These are phyloP conservation scores for Spea bombifrons DNA, from an alignment of 2,113 vertebrate species.

Conservation along the genomic window DNA sequence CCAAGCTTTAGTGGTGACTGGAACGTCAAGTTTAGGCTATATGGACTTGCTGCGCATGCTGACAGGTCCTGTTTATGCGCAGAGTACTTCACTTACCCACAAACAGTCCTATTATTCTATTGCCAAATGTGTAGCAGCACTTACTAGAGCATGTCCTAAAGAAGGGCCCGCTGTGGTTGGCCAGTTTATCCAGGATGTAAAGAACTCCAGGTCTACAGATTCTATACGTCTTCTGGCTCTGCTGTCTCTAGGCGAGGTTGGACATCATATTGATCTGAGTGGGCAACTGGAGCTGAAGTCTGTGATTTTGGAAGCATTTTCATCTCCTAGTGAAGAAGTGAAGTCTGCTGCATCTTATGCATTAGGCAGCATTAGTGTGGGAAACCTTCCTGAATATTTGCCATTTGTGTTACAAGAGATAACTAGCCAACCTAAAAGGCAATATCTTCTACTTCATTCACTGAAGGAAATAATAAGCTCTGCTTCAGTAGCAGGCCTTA, in stretches of 20 bases:
- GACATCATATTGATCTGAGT: constrained; percentile 96
- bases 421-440: constrained; percentile 91
- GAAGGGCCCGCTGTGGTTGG: constrained; percentile 95
- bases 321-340: constrained; percentile 96
- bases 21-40: constrained; percentile 87
- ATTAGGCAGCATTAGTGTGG: constrained; percentile 93
- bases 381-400: constrained; percentile 96
- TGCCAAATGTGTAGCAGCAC: constrained; percentile 95
- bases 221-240: constrained; percentile 92
- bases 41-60: constrained; percentile 97
- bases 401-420: constrained; percentile 98
- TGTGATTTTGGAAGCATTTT: constrained; percentile 95
- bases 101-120: constrained; percentile 99
- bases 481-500: constrained; percentile 86
- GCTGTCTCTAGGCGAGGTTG: constrained; percentile 94
- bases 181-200: constrained; percentile 98
- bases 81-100: constrained; percentile 90
- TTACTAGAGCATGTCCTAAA: constrained; percentile 90
- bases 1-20: constrained; percentile 91
- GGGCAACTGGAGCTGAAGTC: constrained; percentile 93
- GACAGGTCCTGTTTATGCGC: constrained; percentile 92
- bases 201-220: constrained; percentile 97
- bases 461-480: constrained; percentile 98
- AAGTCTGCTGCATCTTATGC: constrained; percentile 96
- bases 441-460: constrained; percentile 96